These are phyloP conservation scores for Cercopithecus petaurista DNA, from an alignment of 2,797 vertebrate species.

Conservation along the genomic window DNA sequence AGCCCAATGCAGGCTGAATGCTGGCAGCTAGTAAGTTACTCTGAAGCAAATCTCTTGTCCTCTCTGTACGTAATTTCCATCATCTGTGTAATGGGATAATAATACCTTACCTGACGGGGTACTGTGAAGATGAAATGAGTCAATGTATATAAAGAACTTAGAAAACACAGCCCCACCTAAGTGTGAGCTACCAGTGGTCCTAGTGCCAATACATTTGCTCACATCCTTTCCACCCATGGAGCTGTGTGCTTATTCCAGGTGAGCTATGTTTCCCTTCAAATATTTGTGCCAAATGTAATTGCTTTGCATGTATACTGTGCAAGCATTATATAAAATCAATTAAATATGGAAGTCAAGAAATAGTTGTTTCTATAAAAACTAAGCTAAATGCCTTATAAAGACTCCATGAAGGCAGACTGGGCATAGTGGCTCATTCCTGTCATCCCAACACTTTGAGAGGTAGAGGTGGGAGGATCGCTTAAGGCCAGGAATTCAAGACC, in stretches of 20 bases:
- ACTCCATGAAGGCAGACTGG: background rate
- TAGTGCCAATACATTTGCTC: background rate
- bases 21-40: background rate
- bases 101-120: background rate
- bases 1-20: background rate
- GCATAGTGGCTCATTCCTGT: too few species aligned
- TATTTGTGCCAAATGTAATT: background rate
- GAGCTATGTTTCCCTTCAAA: background rate
- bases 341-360: background rate
- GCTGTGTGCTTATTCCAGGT: background rate
- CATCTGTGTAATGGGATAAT: background rate
- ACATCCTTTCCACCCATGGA: background rate
- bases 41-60: background rate
- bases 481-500: background rate
- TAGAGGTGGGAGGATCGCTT: background rate
- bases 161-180: background rate
- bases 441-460: background rate
- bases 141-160: background rate
- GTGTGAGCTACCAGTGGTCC: background rate
- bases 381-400: background rate
- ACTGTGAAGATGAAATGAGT: background rate
- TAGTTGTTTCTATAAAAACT: background rate
- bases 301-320: background rate
- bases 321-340: background rate
- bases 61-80: background rate